These are phyloP conservation scores for Latrodectus geometricus DNA, from an alignment of 1,140 invertebrate genomes.

Conservation along the genomic window DNA sequence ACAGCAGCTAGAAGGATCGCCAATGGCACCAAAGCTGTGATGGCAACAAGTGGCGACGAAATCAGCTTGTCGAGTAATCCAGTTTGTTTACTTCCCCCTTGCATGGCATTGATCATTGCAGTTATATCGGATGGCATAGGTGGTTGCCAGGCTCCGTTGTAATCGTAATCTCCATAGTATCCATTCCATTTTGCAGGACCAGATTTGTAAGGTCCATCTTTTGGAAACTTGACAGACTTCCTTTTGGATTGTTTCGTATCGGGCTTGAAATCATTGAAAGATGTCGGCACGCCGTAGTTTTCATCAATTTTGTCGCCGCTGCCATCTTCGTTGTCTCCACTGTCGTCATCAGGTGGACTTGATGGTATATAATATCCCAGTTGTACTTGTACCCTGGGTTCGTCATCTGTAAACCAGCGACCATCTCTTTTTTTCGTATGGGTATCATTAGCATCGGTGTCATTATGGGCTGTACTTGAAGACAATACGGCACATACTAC, in stretches of 20 bases:
- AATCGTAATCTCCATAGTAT: background rate
- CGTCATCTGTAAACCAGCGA: background rate
- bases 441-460: background rate
- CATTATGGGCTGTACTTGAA: background rate
- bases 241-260: background rate
- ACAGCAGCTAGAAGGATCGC: conserved; percentile 47
- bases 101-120: background rate
- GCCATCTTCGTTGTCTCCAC: background rate
- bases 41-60: background rate
- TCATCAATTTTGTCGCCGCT: background rate
- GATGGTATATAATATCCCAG: conserved; percentile 25
- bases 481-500: background rate
- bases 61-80: conserved; percentile 32
- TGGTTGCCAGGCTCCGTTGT: background rate
- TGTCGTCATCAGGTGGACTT: background rate
- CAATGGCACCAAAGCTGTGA: conserved; percentile 30
- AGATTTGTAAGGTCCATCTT: background rate
- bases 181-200: conserved; percentile 17
- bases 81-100: background rate
- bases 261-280: conserved; percentile 37
- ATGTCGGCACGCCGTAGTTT: conserved; percentile 30
- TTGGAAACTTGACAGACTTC: background rate
- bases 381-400: conserved; percentile 1
- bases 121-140: conserved; percentile 17
- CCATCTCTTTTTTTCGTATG: background rate